Conservation (phyloP, 2,797 vertebrate genomes). For the Leptatherina wallacei region DNA sequence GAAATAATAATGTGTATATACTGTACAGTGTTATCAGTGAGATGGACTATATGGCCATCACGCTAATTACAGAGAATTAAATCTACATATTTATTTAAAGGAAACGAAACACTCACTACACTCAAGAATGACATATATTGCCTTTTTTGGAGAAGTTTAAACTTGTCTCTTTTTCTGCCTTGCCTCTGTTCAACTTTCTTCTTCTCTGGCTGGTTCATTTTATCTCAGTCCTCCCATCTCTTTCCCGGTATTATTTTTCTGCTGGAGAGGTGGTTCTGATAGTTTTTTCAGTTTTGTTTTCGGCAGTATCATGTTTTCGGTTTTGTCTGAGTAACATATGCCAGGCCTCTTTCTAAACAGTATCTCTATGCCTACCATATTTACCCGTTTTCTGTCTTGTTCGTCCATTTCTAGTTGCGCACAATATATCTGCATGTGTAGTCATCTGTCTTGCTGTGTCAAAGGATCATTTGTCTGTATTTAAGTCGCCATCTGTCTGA, state of each 20-base stretch:
- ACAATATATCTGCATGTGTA: constrained; percentile 30
- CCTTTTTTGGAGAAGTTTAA: constrained; percentile 82
- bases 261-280: constrained; percentile 3
- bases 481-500: constrained; percentile 44
- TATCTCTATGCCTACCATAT: constrained; percentile 24
- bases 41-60: constrained; percentile 67
- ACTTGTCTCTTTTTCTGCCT: constrained; percentile 63
- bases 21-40: constrained; percentile 83
- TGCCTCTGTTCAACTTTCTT: constrained; percentile 34
- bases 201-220: constrained; percentile 21
- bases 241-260: neutral
- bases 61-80: constrained; percentile 71
- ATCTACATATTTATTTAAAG: constrained; percentile 85
- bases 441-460: constrained; percentile 34
- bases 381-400: constrained; percentile 13
- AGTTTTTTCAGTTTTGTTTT: constrained; percentile 12
- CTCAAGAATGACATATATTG: constrained; percentile 89
- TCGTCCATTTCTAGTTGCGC: constrained; percentile 12
- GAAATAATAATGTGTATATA: constrained; percentile 84
- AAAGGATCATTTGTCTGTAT: constrained; percentile 34
- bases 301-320: constrained; percentile 20
- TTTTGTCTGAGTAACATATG: constrained; percentile 3
- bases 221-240: neutral
- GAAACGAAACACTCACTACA: constrained; percentile 74
- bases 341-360: constrained; percentile 30